Evolutionary conservation across 2,797 vertebrate species (phyloP), one percentile per base, ranked within the genome.

Genomic region (Danio tinwini): DNA sequence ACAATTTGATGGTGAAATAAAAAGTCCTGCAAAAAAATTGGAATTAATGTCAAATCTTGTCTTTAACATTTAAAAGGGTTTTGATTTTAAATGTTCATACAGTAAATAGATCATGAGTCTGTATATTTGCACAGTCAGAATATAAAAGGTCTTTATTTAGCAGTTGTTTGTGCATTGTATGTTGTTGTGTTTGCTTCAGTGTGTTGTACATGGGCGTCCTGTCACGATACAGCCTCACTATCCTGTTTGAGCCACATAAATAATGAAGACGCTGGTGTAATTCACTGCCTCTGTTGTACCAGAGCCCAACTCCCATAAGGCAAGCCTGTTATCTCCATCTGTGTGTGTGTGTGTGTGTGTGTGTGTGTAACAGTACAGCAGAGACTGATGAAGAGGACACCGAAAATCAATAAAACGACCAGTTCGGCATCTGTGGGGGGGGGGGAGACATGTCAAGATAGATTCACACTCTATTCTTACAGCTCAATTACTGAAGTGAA

Each of bases 351-450:
- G 37, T 47, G 17, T 39, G 47, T 62, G 37, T 47, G 17, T 39
- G n/a, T n/a, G 13, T 40, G 19, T 69, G 56, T 77, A 62, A 59
- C 64, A 55, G 47, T 29, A 71, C n/a, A 81, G 76, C 64, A 29
- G 50, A 4, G 64, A 45, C 16, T 58, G 39, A 59, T 63, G 70
- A 11, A 61, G 17, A 52, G 56, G 75, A 72, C 47, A 58, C 6
- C 14, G 17, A 81, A 64, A 64, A 78, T 80, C 70, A 76, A 75
- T 80, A 82, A 52, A 64, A 73, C 19, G 63, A 75, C 37, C 37
- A 21, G 19, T 37, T 49, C 14, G 11, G 52, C 2, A 0, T 68
- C 75, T 59, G 6, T 14, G 6, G 47, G 55, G 58, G 55, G 58
- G n/a, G n/a, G 40, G 69, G 13, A 45, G 14, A 65, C 82, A 52